phyloP scores from a whole-genome alignment of 2,888 invertebrate species.

The Synergus japonicus region DNA sequence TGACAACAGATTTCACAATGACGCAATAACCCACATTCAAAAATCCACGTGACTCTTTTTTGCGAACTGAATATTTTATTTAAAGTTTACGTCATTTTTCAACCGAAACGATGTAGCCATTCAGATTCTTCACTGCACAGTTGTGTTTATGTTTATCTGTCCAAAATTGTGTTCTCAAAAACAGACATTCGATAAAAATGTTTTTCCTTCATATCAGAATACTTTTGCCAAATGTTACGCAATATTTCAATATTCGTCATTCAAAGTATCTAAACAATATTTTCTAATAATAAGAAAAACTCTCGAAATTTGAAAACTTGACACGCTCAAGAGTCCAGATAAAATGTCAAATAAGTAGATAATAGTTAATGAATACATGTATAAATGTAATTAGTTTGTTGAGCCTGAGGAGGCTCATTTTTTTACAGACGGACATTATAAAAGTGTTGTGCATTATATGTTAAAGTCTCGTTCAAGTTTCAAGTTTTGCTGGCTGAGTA shows the following conservation, averaged over 20 bases:
- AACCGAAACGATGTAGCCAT: neutral
- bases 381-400: neutral
- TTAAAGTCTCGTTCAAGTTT: constrained; percentile 9
- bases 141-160: neutral
- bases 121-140: neutral
- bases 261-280: no score
- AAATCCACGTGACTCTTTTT: neutral
- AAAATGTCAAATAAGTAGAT: neutral
- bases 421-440: constrained; percentile 5
- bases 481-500: constrained; percentile 6
- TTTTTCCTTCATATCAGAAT: neutral
- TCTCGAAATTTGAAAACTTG: no score
- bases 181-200: neutral
- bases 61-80: neutral
- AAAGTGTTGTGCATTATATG: constrained; percentile 5
- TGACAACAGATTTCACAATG: neutral
- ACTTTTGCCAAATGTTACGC: neutral
- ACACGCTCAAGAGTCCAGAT: no score
- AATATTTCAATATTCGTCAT: neutral
- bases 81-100: neutral
- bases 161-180: neutral
- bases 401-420: constrained; percentile 8
- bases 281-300: no score
- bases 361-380: neutral
- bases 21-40: neutral